Conservation (phyloP, 2,113 vertebrate genomes). For the Hyaena hyaena region DNA sequence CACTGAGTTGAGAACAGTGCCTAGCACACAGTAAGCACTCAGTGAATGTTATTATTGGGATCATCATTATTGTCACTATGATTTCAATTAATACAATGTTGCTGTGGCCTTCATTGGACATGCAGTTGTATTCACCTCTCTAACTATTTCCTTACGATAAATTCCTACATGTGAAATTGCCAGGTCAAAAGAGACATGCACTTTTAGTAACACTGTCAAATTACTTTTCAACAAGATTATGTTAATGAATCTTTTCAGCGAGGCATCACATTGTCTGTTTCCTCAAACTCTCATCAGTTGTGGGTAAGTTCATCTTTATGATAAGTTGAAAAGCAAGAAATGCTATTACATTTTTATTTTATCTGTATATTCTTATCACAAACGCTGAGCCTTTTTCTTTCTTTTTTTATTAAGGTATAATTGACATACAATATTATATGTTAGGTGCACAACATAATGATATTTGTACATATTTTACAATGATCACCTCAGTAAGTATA, state of each 20-base stretch:
- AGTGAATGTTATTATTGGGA: neutral
- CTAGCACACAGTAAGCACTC: neutral
- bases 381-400: neutral
- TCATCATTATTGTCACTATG: neutral
- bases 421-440: neutral
- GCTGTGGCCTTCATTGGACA: neutral
- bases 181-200: neutral
- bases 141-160: neutral
- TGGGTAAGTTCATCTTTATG: conserved; percentile 10
- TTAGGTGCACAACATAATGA: neutral
- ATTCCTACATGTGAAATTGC: neutral
- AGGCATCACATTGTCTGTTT: neutral
- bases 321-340: conserved; percentile 34
- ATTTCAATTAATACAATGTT: neutral
- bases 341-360: conserved; percentile 13
- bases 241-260: neutral
- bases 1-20: neutral
- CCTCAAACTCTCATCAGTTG: neutral
- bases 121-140: neutral
- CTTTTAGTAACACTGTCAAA: neutral
- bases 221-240: conserved; percentile 32
- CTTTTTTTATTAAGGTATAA: neutral
- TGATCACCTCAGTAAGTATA: neutral
- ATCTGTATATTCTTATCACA: neutral
- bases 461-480: neutral